A percentile compares a stretch with the other conserved stretches of the same genome.
These are phyloP conservation scores for Pristis pectinata DNA, from an alignment of 2,797 vertebrate genomes.

Conservation along the genomic window DNA sequence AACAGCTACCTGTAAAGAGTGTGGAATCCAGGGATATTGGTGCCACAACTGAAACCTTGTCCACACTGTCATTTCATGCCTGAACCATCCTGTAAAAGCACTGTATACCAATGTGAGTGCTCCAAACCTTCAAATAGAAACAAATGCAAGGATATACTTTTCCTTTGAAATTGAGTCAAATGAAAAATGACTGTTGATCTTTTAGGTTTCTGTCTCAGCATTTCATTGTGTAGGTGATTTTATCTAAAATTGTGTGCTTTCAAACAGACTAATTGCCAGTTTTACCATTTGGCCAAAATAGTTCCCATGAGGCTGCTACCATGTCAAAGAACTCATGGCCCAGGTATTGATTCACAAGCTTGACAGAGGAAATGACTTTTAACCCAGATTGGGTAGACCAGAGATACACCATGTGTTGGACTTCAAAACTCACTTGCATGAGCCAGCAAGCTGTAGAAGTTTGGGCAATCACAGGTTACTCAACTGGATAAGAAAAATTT, in stretches of 20 bases:
- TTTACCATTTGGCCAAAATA: background rate
- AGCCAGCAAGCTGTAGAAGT: too few species aligned
- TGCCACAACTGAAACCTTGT: background rate
- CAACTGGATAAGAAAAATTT: background rate
- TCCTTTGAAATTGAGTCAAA: background rate
- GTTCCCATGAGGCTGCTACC: background rate
- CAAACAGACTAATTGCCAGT: background rate
- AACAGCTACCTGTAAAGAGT: too few species aligned
- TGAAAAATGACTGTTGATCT: background rate
- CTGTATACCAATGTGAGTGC: background rate
- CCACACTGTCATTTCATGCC: background rate
- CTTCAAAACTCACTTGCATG: background rate
- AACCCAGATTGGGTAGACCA: background rate
- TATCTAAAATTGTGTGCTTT: background rate
- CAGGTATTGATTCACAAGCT: background rate
- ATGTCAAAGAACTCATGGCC: background rate
- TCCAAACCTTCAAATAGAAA: background rate
- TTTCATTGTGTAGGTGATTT: background rate
- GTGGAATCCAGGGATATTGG: background rate
- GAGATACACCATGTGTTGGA: background rate
- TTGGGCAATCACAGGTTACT: background rate
- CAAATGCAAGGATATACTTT: background rate
- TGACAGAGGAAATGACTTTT: background rate
- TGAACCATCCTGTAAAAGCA: background rate
- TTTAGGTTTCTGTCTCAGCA: background rate